Evolutionary conservation across 2,797 vertebrate species (phyloP).

Genomic region (Channallabes apus): DNA sequence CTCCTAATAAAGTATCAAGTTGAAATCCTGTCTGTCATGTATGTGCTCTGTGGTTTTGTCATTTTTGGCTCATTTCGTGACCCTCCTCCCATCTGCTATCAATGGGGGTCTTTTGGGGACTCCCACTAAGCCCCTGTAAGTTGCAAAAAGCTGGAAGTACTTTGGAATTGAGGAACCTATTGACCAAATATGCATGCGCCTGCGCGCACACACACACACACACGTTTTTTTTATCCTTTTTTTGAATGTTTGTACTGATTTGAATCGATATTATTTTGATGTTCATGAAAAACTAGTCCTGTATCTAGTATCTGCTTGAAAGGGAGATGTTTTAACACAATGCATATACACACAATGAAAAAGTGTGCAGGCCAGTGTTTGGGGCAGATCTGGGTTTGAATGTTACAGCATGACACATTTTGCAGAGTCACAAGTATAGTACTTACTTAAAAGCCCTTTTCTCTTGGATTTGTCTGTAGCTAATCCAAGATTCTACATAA

Average conservation of each 20-base stretch:
- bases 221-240: too few relatives aligned
- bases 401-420: conserved; percentile 51
- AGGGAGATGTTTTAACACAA: background rate
- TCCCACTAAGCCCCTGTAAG: background rate
- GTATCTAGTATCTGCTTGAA: background rate
- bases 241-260: too few relatives aligned
- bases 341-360: background rate
- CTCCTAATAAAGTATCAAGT: background rate
- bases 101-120: background rate
- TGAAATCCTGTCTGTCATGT: background rate
- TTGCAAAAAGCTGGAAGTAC: background rate
- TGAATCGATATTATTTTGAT: background rate
- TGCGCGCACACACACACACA: background rate
- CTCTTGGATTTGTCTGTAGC: background rate
- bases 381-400: conserved; percentile 60
- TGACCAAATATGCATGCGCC: too few relatives aligned
- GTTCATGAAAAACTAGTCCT: background rate
- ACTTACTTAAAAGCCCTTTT: conserved; percentile 22
- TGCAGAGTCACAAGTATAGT: conserved; percentile 27
- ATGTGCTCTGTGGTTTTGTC: background rate
- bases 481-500: conserved; percentile 6
- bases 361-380: conserved; percentile 52
- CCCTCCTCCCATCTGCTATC: background rate
- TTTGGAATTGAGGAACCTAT: background rate
- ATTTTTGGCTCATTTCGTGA: background rate